Evolutionary conservation across 2,113 vertebrate genomes (phyloP), one percentile per base, ranked within the genome.

Genomic region (Argyrosomus japonicus): DNA sequence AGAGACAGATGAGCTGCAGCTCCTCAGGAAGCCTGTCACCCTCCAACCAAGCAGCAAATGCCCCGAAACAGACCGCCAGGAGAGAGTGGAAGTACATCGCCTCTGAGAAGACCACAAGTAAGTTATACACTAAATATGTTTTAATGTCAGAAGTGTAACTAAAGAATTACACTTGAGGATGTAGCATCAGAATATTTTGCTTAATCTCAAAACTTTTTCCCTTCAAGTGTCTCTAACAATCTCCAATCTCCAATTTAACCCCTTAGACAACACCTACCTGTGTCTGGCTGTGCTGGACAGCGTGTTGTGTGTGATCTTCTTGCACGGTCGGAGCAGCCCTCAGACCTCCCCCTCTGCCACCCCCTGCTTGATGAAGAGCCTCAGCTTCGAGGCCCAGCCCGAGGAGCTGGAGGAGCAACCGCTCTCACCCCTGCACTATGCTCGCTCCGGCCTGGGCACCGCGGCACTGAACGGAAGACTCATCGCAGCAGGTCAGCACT

Each of bases 11-110:
- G 93, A 97, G 96, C 95, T 96, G 96, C 97, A 96, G 97, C 95
- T 98, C 97, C 75, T 96, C 96, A 72, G 97, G 97, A 96, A 97
- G 96, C 93, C 95, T 97, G 90, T 96, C 98, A 84, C 97, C 97
- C 85, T 91, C 92, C 93, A 97, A 95, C 95, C 96, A 96, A 92
- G 91, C 96, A 82, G 85, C 91, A 43, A 93, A 93, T 56, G 87
- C 87, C 70, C 91, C 88, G 79, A 93, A 96, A 87, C 96, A 95
- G 91, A 95, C 93, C 29, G 94, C 95, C 95, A 97, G 97, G 93
- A 97, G 97, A 77, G 98, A 99, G 87, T 99, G 98, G 98, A 99
- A 99, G 95, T 99, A 98, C 93, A 95, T 99, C 90, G 98, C 98
- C 88, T 99, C 98, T 12, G 98, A 99, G 94, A 99, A 98, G 94